Evolutionary conservation across 2,797 vertebrate genomes (phyloP), one percentile per base, ranked within the genome.

Genomic region (Sebastes glaucus): DNA sequence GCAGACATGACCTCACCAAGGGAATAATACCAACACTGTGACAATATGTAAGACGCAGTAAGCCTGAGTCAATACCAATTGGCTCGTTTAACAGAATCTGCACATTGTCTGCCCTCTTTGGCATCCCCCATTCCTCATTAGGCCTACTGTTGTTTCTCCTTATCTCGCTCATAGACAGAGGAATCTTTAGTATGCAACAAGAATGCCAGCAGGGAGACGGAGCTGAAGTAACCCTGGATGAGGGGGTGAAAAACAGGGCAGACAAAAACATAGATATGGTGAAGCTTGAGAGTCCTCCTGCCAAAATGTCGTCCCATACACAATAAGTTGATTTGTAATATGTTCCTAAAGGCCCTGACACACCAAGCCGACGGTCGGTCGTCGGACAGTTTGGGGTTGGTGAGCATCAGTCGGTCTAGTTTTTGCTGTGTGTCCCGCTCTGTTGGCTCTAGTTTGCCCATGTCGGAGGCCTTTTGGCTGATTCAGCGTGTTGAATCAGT

Each of bases 121-220:
- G 67, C 62, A 18, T 62, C 74, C 42, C 81, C 69, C 53, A 27
- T 71, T 71, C 75, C 76, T 80, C 75, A 83, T 77, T 81, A 52
- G 49, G 49, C 49, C 49, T 52, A 59, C 66, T 11, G 65, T 77
- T 83, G 67, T 85, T 82, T 89, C 63, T 78, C 70, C 76, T 92
- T 88, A 90, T 93, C 90, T 81, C 35, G 38, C 80, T 87, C 84
- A 82, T 76, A 84, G 84, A 84, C 88, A 83, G 65, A 91, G 86
- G 90, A 94, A 95, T 95, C 80, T 80, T 84, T 83, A 91, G 90
- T 83, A 93, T 94, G 87, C 73, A 88, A 68, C 35, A 76, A 86
- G 80, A 91, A 87, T 85, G 82, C 83, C 83, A 90, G 80, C 64
- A 76, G 35, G 61, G 75, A 89, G 77, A 85, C 69, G 81, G 78